Conservation (phyloP, 2,797 vertebrate species). For the Cryptoblepharus egeriae region DNA sequence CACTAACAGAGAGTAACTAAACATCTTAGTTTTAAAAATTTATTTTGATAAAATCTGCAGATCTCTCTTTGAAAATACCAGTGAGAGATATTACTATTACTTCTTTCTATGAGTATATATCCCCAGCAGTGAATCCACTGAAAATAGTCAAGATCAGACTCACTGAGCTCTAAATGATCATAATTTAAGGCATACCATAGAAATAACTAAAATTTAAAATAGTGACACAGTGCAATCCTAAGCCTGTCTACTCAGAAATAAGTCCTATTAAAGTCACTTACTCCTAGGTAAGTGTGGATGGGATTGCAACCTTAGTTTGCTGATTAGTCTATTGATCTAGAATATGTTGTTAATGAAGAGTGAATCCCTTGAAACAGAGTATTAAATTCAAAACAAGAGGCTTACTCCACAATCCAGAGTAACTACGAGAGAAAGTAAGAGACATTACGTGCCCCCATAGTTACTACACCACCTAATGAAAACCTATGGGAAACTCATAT, state of each 20-base stretch:
- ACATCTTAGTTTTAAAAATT: background rate
- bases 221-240: too few species aligned
- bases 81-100: background rate
- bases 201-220: background rate
- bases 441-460: too few species aligned
- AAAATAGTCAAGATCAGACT: background rate
- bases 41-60: background rate
- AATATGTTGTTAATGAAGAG: background rate
- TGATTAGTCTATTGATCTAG: background rate
- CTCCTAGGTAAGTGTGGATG: too few species aligned
- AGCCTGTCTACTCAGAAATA: too few species aligned
- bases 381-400: background rate
- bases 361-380: background rate
- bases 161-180: background rate
- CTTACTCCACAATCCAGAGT: too few species aligned
- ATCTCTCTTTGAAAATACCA: background rate
- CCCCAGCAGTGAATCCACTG: background rate
- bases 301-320: too few species aligned
- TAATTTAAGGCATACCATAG: background rate
- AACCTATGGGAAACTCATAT: too few species aligned
- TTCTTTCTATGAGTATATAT: background rate
- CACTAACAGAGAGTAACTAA: background rate
- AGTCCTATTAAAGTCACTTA: too few species aligned
- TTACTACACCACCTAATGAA: too few species aligned
- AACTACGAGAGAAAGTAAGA: too few species aligned